Evolutionary conservation across 2,113 vertebrate species (phyloP).

Genomic region (Myotis yumanensis): DNA sequence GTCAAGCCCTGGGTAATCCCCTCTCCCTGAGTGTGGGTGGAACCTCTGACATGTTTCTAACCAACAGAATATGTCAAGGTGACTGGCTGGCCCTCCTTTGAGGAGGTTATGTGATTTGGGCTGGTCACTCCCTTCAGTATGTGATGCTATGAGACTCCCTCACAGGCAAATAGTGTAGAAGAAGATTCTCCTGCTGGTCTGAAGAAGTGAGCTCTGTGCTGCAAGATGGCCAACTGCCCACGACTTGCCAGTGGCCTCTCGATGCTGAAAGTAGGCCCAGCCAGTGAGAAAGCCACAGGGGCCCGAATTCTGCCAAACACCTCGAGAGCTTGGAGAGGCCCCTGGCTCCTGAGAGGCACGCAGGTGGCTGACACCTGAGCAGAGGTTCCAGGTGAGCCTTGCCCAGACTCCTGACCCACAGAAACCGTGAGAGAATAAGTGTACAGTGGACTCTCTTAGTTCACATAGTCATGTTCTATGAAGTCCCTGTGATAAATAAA

Average conservation of each 20-base stretch:
- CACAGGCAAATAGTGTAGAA: neutral
- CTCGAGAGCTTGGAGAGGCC: fast-evolving
- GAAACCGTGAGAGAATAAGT: no score
- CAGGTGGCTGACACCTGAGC: fast-evolving
- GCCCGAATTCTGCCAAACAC: neutral
- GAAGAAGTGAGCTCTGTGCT: neutral
- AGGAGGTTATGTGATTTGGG: neutral
- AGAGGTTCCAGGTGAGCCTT: no score
- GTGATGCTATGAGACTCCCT: neutral
- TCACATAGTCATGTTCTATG: fast-evolving
- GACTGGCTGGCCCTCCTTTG: neutral
- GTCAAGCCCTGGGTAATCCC: neutral
- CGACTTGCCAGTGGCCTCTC: no score
- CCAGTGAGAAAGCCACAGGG: neutral
- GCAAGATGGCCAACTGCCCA: fast-evolving
- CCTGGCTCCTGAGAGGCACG: neutral
- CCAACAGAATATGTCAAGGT: neutral
- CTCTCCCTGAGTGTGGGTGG: no score
- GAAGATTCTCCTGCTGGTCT: neutral
- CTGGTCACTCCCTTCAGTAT: fast-evolving
- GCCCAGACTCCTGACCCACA: no score
- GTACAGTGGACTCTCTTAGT: no score
- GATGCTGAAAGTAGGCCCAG: neutral
- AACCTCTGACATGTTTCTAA: no score
- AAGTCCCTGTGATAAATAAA: neutral